Conservation (phyloP, 2,888 invertebrate species). For the Balanococcus diminutus region DNA sequence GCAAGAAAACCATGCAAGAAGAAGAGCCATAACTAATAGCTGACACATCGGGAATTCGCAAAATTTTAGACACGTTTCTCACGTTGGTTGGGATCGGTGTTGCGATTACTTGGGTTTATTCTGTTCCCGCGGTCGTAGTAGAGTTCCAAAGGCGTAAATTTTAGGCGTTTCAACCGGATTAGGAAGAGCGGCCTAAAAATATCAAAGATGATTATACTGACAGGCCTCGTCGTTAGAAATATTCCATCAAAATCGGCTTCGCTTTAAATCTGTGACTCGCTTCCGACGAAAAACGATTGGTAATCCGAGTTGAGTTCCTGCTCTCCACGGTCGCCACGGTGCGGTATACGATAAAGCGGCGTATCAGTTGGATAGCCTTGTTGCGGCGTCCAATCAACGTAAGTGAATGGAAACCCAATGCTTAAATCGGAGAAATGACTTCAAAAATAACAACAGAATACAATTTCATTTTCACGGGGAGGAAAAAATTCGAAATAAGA, state of each 20-base stretch:
- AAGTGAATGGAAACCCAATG: constrained; percentile 67
- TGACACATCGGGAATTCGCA: constrained; percentile 88
- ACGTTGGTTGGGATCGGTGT: constrained; percentile 93
- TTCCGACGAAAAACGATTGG: constrained; percentile 74
- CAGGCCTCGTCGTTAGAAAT: too few relatives aligned
- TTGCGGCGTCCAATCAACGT: constrained; percentile 81
- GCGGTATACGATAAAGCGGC: constrained; percentile 68
- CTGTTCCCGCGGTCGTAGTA: constrained; percentile 75
- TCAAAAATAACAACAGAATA: neutral
- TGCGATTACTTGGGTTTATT: constrained; percentile 73
- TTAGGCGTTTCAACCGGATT: constrained; percentile 83
- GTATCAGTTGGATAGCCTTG: constrained; percentile 70
- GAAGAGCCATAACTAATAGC: constrained; percentile 76
- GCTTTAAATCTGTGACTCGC: constrained; percentile 77
- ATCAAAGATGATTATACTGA: neutral
- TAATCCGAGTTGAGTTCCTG: constrained; percentile 76
- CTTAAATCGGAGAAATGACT: constrained; percentile 66
- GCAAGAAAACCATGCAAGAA: constrained; percentile 50
- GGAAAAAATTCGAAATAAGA: neutral
- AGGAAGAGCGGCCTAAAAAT: constrained; percentile 72
- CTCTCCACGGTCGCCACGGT: constrained; percentile 72
- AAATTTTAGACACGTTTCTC: constrained; percentile 86
- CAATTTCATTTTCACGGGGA: neutral
- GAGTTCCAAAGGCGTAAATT: constrained; percentile 75
- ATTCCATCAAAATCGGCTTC: neutral